Evolutionary conservation across 1,140 invertebrate species (phyloP), one percentile per base, ranked within the genome.

Genomic region (Drosophila paulistorum): DNA sequence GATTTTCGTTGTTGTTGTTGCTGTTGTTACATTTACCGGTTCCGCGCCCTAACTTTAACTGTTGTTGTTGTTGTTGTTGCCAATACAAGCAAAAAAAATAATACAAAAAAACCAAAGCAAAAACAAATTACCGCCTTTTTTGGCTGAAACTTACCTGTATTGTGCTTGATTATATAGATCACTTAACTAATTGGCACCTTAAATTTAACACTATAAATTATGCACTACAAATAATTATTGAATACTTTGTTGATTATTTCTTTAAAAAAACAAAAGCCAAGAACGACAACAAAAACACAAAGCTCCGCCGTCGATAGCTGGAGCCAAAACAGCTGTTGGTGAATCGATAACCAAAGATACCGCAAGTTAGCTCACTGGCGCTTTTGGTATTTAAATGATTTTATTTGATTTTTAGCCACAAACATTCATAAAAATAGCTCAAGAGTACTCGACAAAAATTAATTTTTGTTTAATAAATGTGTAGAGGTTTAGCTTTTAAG

Each of bases 11-110:
- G 4, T 39, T 39, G 9, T 39, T 17, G 42, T 39, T 17, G 42
- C 20, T 48, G 45, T 17, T 51, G 45, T 11, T 51, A 5, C 17
- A 51, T 51, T 51, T 51, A 51, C 45, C 45, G 45, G 45, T 51
- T 51, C 45, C 45, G 45, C 45, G 45, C 45, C 45, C 45, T 51
- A 51, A 51, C 17, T 11, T 51, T 51, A 51, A 51, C 45, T 23
- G 23, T 23, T 51, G 45, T 51, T 51, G 45, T 51, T 51, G 45
- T 48, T 48, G 45, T 51, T 51, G 45, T 51, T 51, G 45, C 45
- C 45, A 51, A 51, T 20, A 23, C 45, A 51, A 51, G 1, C 30
- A 9, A 48, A 51, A 51, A 20, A 51, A 20, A 26, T 26, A 20
- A 20, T 1, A 51, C n/a, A 23, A 20, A 20, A 48, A 48, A 48